Conservation (phyloP, 1,140 invertebrate species). For the Zelostemma sp. region DNA sequence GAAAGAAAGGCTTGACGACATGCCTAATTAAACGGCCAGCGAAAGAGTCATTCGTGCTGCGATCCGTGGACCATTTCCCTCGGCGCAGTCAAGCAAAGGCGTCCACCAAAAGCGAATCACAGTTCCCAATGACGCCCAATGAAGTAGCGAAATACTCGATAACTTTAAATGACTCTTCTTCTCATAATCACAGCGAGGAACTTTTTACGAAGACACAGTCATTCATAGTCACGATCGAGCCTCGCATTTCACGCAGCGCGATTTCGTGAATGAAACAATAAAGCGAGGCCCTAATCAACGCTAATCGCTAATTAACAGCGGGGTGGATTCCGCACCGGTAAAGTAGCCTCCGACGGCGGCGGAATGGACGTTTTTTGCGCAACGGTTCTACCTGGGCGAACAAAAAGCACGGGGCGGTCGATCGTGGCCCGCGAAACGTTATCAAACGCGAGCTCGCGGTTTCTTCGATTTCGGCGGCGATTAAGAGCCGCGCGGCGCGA, state of each 20-base stretch:
- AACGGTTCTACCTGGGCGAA: neutral
- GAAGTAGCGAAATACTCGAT: neutral
- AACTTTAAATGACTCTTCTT: neutral
- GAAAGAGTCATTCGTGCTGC: constrained; percentile 9
- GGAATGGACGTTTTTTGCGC: neutral
- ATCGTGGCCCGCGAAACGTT: neutral
- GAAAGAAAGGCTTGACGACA: no score
- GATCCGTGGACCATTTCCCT: constrained; percentile 6
- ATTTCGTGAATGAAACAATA: neutral
- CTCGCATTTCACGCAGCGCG: neutral
- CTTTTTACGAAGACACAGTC: neutral
- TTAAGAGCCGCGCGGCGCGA: no score
- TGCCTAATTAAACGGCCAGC: constrained; percentile 5
- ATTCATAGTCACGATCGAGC: neutral
- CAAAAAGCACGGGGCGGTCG: neutral
- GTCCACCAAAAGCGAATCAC: neutral
- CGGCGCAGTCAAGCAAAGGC: constrained; percentile 7
- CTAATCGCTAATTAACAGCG: neutral
- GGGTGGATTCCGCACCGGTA: neutral
- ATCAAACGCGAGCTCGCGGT: no score
- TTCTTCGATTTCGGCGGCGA: no score
- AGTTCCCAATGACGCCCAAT: neutral
- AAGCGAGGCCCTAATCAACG: neutral
- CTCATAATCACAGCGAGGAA: neutral
- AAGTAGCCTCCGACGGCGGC: neutral